Conservation (phyloP, 1,140 invertebrate genomes). For the Rhagoletis pomonella region DNA sequence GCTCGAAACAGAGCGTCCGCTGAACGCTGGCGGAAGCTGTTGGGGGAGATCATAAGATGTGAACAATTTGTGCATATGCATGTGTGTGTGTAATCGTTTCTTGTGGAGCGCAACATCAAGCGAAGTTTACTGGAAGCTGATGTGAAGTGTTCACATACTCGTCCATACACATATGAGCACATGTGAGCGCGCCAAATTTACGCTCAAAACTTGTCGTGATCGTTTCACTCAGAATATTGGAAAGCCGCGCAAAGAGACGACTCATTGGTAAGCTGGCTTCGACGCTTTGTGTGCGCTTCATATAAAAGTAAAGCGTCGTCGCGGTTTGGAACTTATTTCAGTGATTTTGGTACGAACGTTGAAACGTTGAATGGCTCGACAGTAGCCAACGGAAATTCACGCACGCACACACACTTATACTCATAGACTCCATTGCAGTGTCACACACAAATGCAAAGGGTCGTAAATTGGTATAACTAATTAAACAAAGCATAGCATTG, state of each 20-base stretch:
- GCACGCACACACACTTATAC: not conserved
- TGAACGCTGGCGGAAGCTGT: slow-evolving; percentile 8
- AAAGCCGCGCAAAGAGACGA: not conserved
- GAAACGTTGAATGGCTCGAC: slow-evolving; percentile 45
- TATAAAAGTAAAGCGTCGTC: slow-evolving; percentile 44
- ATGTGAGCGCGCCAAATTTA: not conserved
- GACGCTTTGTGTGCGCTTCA: not conserved
- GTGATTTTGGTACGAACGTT: slow-evolving; percentile 49
- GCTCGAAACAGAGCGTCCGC: not conserved
- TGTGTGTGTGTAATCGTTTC: not conserved
- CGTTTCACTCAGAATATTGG: slow-evolving; percentile 47
- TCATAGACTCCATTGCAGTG: not conserved
- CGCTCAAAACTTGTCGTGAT: slow-evolving; percentile 38
- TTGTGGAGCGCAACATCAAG: not conserved
- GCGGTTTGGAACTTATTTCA: slow-evolving; percentile 45
- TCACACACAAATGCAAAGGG: slow-evolving; percentile 19
- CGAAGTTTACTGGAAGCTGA: not conserved
- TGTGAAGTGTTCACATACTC: not conserved
- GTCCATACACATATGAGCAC: not conserved
- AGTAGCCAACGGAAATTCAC: slow-evolving; percentile 40
- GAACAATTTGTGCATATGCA: not conserved
- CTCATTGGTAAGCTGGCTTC: not conserved
- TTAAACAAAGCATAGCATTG: slow-evolving; percentile 17
- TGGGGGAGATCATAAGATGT: not conserved
- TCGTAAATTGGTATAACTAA: not conserved